Conservation (phyloP, 2,888 invertebrate genomes). For the Drosophila meridiana region DNA sequence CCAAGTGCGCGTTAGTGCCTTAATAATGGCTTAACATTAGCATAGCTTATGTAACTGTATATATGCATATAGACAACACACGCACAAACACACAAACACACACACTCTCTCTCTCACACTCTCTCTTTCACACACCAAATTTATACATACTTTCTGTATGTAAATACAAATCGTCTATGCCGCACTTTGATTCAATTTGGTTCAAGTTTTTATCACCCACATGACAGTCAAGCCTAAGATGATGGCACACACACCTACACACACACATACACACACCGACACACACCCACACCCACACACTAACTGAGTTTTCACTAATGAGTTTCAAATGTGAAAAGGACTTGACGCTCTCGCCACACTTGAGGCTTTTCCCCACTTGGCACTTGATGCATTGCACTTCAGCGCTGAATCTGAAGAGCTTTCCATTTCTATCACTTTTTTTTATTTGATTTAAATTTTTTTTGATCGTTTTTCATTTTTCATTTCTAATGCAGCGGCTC, state of each 20-base stretch:
- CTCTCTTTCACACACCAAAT: background rate
- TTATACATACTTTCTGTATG: conserved; percentile 28
- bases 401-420: conserved; percentile 49
- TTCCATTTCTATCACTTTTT: conserved; percentile 28
- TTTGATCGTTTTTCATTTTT: conserved; percentile 12
- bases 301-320: conserved; percentile 59
- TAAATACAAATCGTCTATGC: conserved; percentile 52
- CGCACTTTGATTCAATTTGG: conserved; percentile 69
- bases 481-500: conserved; percentile 54
- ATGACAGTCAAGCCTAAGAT: conserved; percentile 35
- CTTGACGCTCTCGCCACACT: conserved; percentile 48
- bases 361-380: conserved; percentile 50
- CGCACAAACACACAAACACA: background rate
- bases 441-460: conserved; percentile 11
- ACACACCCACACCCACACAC: conserved; percentile 12
- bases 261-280: conserved; percentile 8
- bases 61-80: conserved; percentile 7
- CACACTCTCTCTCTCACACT: background rate
- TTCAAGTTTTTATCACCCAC: conserved; percentile 56
- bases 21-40: conserved; percentile 70
- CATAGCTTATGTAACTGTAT: conserved; percentile 51
- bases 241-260: conserved; percentile 23
- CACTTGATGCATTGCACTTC: conserved; percentile 75
- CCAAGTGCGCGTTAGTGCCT: conserved; percentile 65
- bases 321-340: conserved; percentile 71